phyloP scores from a whole-genome alignment of 2,797 vertebrate genomes.

The Cossypha caffra region DNA sequence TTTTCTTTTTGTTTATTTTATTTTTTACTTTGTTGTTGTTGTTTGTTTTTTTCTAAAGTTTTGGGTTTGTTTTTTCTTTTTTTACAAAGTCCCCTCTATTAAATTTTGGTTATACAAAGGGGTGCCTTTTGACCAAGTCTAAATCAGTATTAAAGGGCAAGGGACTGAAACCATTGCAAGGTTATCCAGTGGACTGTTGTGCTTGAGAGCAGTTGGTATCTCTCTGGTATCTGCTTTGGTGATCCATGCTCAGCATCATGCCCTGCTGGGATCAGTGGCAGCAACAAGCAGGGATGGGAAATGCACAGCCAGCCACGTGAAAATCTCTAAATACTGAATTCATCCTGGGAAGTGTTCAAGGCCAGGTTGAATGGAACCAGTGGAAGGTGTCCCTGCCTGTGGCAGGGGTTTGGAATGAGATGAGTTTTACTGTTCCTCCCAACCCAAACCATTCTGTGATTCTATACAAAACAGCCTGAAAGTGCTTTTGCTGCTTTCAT shows the following conservation, averaged over 20 bases:
- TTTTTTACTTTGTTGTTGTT: background rate
- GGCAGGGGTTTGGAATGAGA: background rate
- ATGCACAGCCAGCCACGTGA: fast-evolving
- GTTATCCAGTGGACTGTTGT: background rate
- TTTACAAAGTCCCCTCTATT: fast-evolving
- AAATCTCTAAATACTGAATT: background rate
- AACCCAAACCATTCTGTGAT: background rate
- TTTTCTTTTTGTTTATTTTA: too few relatives aligned
- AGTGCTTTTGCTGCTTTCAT: background rate
- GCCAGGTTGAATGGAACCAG: background rate
- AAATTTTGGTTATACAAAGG: background rate
- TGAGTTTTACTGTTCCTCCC: background rate
- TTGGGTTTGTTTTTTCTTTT: background rate
- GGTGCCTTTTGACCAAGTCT: background rate
- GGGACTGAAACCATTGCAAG: background rate
- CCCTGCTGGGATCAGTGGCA: background rate
- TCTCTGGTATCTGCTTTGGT: background rate
- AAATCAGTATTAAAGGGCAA: background rate
- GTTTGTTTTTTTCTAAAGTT: background rate
- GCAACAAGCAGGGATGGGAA: background rate
- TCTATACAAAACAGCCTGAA: fast-evolving
- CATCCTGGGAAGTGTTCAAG: fast-evolving
- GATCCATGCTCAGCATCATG: background rate
- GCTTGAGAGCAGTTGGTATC: too few relatives aligned
- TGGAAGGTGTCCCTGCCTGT: background rate